Evolutionary conservation across 2,797 vertebrate genomes (phyloP).

Genomic region (Gymnocypris eckloni): DNA sequence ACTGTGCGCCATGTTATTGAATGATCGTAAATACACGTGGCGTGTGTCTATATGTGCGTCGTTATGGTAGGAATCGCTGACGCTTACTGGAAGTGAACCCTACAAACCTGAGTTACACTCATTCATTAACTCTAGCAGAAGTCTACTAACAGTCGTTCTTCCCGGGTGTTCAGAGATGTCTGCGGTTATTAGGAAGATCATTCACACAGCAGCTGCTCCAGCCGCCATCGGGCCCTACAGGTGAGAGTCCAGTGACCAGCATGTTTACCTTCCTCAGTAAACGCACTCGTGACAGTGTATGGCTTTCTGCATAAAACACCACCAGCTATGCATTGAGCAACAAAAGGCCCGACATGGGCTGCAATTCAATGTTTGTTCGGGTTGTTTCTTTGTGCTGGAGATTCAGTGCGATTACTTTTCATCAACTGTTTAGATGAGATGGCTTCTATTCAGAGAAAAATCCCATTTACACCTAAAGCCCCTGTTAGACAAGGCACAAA

Average conservation of each 20-base stretch:
- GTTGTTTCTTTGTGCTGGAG: too few relatives aligned
- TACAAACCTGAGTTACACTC: background rate
- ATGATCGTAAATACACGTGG: background rate
- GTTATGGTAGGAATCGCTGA: constrained; percentile 21
- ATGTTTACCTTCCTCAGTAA: background rate
- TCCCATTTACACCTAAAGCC: constrained; percentile 34
- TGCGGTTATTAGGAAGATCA: constrained; percentile 78
- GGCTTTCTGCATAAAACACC: too few relatives aligned
- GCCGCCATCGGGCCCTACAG: constrained; percentile 89
- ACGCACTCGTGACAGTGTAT: background rate
- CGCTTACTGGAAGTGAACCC: background rate
- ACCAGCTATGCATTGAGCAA: too few relatives aligned
- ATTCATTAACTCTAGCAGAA: background rate
- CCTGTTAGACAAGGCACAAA: too few relatives aligned
- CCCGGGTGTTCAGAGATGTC: constrained; percentile 75
- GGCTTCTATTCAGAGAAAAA: constrained; percentile 69
- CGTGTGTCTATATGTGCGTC: background rate
- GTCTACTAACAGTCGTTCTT: background rate
- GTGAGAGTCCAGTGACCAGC: constrained; percentile 69
- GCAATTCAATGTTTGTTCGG: too few relatives aligned
- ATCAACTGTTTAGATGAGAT: constrained; percentile 59
- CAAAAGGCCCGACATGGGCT: too few relatives aligned
- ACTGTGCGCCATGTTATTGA: background rate
- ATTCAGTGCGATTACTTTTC: background rate
- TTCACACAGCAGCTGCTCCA: constrained; percentile 80